Evolutionary conservation across 2,113 vertebrate species (phyloP), one percentile per base, ranked within the genome.

Genomic region (Oncorhynchus mykiss): DNA sequence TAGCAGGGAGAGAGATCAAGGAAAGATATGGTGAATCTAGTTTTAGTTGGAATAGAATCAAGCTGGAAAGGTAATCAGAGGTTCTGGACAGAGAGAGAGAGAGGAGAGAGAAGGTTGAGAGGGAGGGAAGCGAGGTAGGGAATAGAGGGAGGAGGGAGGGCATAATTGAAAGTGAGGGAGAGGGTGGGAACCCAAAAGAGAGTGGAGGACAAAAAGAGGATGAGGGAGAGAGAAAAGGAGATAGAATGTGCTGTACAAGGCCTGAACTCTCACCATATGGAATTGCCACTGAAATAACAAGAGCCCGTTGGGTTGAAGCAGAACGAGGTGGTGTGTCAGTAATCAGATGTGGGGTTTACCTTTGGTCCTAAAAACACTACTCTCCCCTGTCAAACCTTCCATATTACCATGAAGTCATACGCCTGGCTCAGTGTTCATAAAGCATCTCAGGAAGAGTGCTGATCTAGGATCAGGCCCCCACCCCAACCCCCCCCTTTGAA

Each of bases 31-130:
- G 59, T 77, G 11, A 84, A 80, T 82, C 78, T 77, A 74, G 39
- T 82, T 84, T 74, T 82, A 77, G 78, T 72, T 81, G 87, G 84
- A 86, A 86, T 88, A 83, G 87, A 87, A 80, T 85, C 68, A 86
- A 82, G 80, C 89, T 92, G 88, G 87, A 87, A 89, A 90, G 80
- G 89, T 80, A 80, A 92, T 91, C 83, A 87, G 82, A 71, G 75
- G 70, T 20, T 81, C 62, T 78, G 79, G 76, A 72, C 31, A 34
- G 31, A 34, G 31, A 34, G 31, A 4, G 72, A 80, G 49, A 68
- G 57, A 72, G 68, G 49, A 51, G 11, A 65, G 31, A 13, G 51
- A n/a, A 34, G 25, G 34, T 9, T 49, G 71, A 39, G 22, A 11
- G 57, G 48, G 48, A 24, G 20, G 39, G 54, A 57, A 45, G 84